Evolutionary conservation across 2,888 invertebrate genomes (phyloP), one percentile per base, ranked within the genome.

Genomic region (Ethmia dodecea): DNA sequence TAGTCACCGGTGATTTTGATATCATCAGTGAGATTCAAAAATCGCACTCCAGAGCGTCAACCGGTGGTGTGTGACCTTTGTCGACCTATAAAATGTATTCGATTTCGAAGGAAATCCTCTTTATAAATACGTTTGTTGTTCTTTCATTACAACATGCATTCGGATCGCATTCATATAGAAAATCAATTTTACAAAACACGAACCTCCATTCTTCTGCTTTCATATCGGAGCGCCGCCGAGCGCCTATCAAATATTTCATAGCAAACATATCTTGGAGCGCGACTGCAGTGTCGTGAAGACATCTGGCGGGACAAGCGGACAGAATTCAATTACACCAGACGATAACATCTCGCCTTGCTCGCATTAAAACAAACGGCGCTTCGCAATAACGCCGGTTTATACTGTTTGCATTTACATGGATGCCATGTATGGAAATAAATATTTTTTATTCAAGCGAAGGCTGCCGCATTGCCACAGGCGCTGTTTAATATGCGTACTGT

Each of bases 221-320:
- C 32, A 37, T 32, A 37, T 33, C 29, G 15, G 26, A 33, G 14
- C 24, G 16, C 11, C 24, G 39, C 12, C 26, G 40, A 50, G 60
- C 60, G 72, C 77, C 77, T 76, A 64, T 59, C 62, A 69, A 71
- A 77, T 74, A 73, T 75, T 70, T 75, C 66, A 72, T 69, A 76
- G 77, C 75, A 78, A 73, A 69, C 53, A 59, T 67, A 60, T 58
- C 58, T 57, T 42, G 47, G 55, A 52, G 61, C 47, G 56, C 49
- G 51, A 46, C 50, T 57, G 57, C 56, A 26, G 26, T 26, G 26
- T 26, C 34, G 44, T 43, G 55, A 55, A 62, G 62, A 64, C 69
- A 69, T 62, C 67, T 71, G 69, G 63, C 49, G 49, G 52, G 56
- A 69, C 72, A 72, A 60, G 65, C 60, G 65, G 56, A 53, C 59